Base-by-base conservation (phyloP, 1,140 invertebrate species). In the Caenorhabditis briggsae region DNA sequence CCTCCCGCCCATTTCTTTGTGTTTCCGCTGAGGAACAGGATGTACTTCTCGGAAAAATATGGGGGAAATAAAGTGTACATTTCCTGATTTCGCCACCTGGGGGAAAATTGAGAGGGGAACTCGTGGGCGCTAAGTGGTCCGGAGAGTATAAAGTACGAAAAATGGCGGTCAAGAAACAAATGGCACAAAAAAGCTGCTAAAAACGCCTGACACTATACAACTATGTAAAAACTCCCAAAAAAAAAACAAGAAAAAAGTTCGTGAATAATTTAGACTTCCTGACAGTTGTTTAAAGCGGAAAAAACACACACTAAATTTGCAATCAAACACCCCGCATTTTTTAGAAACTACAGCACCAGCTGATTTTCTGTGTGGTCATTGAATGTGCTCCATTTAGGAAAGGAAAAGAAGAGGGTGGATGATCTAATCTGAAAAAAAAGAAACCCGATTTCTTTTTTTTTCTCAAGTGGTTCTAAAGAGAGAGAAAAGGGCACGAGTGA, bases 391-490 rank as follows among this genome's bases (percentile, higher is more conserved):
- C 9, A 46, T 16, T 18, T 9, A 16, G 33, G 12, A 46, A 46
- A 48, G 46, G n/a, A 46, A 9, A 18, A 46, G 41, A 70, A 70
- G 43, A 43, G 64, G 46, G 33, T 50, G 33, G 20, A 78, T 78
- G 70, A 78, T 78, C 70, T 78, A 78, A 78, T 78, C 70, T 53
- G 46, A 23, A 48, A 70, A 25, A 46, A 46, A 78, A 50, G 70
- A 78, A 50, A 50, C 70, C 70, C 33, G n/a, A 53, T 25, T 46
- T 8, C 46, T 9, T 7, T 8, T 46, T 70, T 70, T 70, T 70
- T 70, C 46, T 70, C 64, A 70, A 70, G 64, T 43, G 41, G 59
- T 61, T 61, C 59, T 20, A 41, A 33, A 11, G 12, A 9, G 11
- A 9, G 11, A 11, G 11, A 25, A 70, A 70, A 70, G 64, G 64